These are phyloP conservation scores for Euwallacea similis DNA, from an alignment of 1,140 invertebrate species.

Conservation along the genomic window DNA sequence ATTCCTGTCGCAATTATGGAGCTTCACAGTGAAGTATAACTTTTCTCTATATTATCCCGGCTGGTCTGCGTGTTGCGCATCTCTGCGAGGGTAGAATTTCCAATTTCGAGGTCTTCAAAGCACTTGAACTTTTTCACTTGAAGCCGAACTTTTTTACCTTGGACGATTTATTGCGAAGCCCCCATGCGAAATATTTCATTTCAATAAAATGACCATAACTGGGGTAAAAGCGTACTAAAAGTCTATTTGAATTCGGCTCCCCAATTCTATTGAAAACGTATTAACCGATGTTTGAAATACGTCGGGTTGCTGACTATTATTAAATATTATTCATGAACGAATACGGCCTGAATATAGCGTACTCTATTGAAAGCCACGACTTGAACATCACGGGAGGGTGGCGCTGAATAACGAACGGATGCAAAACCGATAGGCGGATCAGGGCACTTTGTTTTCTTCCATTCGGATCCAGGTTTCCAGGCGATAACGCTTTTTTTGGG, in stretches of 20 bases:
- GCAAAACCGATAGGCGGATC: not conserved
- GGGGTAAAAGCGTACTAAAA: not conserved
- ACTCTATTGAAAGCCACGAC: conserved; percentile 8
- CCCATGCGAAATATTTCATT: conserved; percentile 4
- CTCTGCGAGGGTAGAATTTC: too few species aligned
- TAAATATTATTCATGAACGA: conserved; percentile 17
- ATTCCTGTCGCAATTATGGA: too few species aligned
- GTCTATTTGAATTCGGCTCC: conserved; percentile 6
- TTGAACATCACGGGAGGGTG: not conserved
- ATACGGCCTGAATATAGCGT: conserved; percentile 7
- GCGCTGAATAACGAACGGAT: conserved; percentile 3
- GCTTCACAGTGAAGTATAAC: too few species aligned
- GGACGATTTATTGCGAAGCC: not conserved
- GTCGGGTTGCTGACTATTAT: conserved; percentile 12
- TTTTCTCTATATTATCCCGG: too few species aligned
- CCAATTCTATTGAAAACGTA: conserved; percentile 9
- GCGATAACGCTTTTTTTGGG: too few species aligned
- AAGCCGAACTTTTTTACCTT: not conserved
- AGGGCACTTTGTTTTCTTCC: too few species aligned
- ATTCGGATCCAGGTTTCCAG: too few species aligned
- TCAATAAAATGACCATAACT: not conserved
- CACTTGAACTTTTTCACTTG: not conserved
- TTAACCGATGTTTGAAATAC: conserved; percentile 11
- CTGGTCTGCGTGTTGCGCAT: too few species aligned
- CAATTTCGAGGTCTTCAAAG: not conserved